Conservation (phyloP, 2,113 vertebrate genomes). For the Ceuthmochares aereus region DNA sequence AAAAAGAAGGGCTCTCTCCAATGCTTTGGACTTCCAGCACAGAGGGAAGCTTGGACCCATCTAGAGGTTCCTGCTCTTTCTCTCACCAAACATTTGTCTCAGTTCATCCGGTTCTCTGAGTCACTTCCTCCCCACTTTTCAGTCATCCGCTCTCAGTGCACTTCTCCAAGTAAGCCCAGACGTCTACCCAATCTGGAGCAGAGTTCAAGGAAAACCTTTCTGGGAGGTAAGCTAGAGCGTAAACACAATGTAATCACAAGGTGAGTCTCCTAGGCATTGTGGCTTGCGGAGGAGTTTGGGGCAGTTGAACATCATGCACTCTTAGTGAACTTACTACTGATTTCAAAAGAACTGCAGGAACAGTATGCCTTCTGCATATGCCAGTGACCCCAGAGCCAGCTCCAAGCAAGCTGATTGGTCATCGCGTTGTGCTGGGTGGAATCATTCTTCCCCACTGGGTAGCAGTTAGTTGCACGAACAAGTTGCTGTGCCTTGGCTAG, state of each 20-base stretch:
- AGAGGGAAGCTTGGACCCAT: neutral
- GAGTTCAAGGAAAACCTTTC: neutral
- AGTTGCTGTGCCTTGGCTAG: neutral
- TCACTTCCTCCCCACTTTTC: constrained; percentile 27
- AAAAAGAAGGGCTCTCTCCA: neutral
- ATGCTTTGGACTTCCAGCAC: neutral
- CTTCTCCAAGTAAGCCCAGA: neutral
- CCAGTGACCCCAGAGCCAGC: neutral
- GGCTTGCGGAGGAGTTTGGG: neutral
- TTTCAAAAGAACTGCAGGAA: neutral
- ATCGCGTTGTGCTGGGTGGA: neutral
- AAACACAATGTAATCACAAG: fast-evolving
- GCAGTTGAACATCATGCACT: neutral
- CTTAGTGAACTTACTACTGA: neutral
- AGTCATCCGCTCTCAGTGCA: neutral
- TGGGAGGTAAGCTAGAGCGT: neutral
- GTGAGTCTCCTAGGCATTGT: neutral
- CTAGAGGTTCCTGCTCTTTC: neutral
- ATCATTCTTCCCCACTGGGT: neutral
- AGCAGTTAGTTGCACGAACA: neutral
- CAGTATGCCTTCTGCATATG: neutral
- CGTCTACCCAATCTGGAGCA: neutral
- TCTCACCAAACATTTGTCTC: neutral
- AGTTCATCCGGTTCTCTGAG: neutral
- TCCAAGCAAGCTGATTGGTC: neutral